A percentile compares a stretch with the other conserved stretches of the same genome.
Evolutionary conservation across 2,888 invertebrate genomes (phyloP).

Genomic region (Pedicia rivosa): DNA sequence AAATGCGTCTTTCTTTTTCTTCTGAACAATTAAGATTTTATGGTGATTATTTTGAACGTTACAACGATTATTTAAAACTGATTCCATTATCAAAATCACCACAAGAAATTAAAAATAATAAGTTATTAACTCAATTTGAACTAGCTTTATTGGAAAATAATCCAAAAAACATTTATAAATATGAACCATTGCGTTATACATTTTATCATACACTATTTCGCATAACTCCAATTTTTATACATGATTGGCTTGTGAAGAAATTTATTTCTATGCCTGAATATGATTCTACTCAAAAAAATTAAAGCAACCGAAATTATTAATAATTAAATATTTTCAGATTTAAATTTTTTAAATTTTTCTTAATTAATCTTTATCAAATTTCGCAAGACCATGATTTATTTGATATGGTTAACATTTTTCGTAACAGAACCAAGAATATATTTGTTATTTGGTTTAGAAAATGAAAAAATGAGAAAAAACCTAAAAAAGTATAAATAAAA

Average conservation of each 20-base stretch:
- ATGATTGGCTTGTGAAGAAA: conserved; percentile 42
- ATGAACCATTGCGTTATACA: conserved; percentile 41
- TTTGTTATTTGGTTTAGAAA: too few species aligned
- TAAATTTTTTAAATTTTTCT: too few species aligned
- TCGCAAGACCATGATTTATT: too few species aligned
- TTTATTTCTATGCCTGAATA: too few species aligned
- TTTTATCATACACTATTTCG: conserved; percentile 49
- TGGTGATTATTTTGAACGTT: conserved; percentile 45
- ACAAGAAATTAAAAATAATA: conserved; percentile 34
- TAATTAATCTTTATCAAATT: too few species aligned
- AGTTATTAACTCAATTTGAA: conserved; percentile 43
- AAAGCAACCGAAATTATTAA: too few species aligned
- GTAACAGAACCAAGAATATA: too few species aligned
- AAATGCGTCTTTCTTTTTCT: conserved; percentile 47
- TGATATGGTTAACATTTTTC: too few species aligned
- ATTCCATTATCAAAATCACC: conserved; percentile 34
- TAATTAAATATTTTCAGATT: too few species aligned
- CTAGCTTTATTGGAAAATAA: conserved; percentile 40
- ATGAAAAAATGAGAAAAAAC: too few species aligned
- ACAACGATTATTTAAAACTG: conserved; percentile 40
- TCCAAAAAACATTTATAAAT: conserved; percentile 47
- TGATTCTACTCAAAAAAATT: too few species aligned
- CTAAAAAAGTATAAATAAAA: too few species aligned
- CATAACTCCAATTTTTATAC: conserved; percentile 37
- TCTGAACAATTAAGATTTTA: conserved; percentile 46